These are phyloP conservation scores for Bellardia pandia DNA, from an alignment of 2,888 invertebrate genomes.

Conservation along the genomic window DNA sequence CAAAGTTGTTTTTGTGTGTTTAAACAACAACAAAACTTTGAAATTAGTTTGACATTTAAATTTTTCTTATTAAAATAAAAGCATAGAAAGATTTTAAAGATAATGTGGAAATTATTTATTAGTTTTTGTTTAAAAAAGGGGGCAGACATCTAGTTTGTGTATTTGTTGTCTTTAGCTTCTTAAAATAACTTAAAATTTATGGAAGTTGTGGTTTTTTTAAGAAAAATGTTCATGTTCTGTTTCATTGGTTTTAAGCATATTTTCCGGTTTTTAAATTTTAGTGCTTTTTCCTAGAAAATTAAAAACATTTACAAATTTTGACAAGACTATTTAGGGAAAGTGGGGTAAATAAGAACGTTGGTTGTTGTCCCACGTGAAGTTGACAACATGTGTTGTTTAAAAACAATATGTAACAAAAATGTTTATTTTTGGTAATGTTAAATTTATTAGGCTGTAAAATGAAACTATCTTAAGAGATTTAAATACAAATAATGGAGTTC, in stretches of 20 bases:
- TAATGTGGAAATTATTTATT: constrained; percentile 18
- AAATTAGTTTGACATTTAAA: constrained; percentile 36
- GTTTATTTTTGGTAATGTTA: too few relatives aligned
- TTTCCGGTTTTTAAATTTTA: constrained; percentile 35
- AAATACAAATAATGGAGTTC: too few relatives aligned
- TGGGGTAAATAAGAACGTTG: neutral
- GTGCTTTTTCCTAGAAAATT: neutral
- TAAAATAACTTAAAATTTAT: constrained; percentile 37
- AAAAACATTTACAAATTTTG: neutral
- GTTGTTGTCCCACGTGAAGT: constrained; percentile 13
- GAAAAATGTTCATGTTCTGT: neutral
- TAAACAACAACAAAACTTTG: constrained; percentile 9
- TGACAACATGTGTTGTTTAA: constrained; percentile 11
- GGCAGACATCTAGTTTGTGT: constrained; percentile 10
- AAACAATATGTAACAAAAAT: neutral
- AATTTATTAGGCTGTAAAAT: too few relatives aligned
- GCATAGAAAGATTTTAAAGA: neutral
- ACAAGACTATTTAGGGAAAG: neutral
- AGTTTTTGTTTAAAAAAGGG: constrained; percentile 7
- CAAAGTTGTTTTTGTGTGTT: neutral
- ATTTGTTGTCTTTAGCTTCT: neutral
- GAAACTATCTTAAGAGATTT: too few relatives aligned
- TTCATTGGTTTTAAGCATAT: neutral
- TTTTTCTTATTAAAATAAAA: neutral
- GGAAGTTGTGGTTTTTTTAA: neutral